phyloP scores from a whole-genome alignment of 2,113 vertebrate species.

The Gallinago paraguaiae region DNA sequence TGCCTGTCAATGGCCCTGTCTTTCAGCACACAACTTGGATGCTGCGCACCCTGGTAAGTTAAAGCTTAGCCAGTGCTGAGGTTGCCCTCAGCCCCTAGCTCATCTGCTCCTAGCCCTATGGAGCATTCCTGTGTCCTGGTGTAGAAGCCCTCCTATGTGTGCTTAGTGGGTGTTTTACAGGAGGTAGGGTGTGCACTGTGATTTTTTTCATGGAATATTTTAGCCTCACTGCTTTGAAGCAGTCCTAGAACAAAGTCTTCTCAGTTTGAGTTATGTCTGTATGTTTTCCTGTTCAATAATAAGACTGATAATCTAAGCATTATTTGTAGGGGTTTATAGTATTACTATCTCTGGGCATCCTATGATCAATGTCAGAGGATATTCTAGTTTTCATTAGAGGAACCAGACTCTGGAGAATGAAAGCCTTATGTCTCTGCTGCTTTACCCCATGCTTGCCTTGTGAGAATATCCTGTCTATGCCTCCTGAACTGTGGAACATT shows the following conservation, averaged over 20 bases:
- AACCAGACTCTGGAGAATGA: neutral
- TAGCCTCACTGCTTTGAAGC: neutral
- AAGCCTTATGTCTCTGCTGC: neutral
- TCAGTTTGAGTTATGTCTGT: neutral
- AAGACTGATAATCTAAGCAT: neutral
- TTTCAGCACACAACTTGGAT: rapidly evolving
- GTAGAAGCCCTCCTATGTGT: neutral
- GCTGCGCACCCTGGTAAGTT: neutral
- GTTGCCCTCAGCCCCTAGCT: neutral
- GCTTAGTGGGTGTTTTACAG: neutral
- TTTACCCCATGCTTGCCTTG: rapidly evolving
- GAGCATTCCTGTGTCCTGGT: neutral
- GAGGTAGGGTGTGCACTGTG: neutral
- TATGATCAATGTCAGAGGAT: neutral
- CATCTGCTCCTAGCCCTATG: neutral
- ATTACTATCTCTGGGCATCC: neutral
- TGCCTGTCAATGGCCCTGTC: too few relatives aligned
- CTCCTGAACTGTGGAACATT: neutral
- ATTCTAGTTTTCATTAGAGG: neutral
- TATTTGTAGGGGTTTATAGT: neutral
- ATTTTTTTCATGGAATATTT: neutral
- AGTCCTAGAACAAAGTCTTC: neutral
- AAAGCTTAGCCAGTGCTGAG: neutral
- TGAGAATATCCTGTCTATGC: rapidly evolving
- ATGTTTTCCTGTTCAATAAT: neutral